Conservation (phyloP, 2,113 vertebrate genomes). For the Odontesthes bonariensis region DNA sequence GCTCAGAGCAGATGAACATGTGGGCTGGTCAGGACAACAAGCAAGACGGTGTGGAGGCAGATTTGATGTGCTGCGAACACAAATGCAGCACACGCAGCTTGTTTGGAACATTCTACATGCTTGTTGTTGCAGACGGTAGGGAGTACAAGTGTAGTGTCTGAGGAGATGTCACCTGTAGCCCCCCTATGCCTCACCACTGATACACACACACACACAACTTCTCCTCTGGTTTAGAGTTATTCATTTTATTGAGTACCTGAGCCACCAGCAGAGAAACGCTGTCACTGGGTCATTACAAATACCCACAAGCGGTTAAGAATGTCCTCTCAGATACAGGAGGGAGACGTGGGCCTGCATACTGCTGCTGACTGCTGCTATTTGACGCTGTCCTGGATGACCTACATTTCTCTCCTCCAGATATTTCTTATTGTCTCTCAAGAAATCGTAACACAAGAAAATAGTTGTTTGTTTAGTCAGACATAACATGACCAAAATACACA, state of each 20-base stretch:
- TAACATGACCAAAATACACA: constrained; percentile 5
- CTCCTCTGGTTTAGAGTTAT: constrained; percentile 63
- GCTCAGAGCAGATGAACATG: constrained; percentile 53
- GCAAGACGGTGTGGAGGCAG: constrained; percentile 41
- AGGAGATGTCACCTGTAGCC: constrained; percentile 64
- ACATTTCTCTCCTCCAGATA: constrained; percentile 50
- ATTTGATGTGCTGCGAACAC: constrained; percentile 47
- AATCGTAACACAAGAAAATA: constrained; percentile 33
- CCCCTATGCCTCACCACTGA: constrained; percentile 23
- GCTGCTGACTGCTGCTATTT: constrained; percentile 52
- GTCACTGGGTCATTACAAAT: constrained; percentile 74
- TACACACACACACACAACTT: constrained; percentile 23
- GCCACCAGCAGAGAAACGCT: constrained; percentile 62
- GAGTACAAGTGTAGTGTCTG: constrained; percentile 52
- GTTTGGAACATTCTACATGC: constrained; percentile 42
- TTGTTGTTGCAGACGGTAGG: constrained; percentile 61
- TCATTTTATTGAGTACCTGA: constrained; percentile 73
- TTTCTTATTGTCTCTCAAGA: constrained; percentile 43
- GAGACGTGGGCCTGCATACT: constrained; percentile 43
- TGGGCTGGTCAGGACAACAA: constrained; percentile 50
- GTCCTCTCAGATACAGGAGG: constrained; percentile 66
- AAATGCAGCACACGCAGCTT: constrained; percentile 37
- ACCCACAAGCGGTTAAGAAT: constrained; percentile 61
- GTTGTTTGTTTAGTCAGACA: constrained; percentile 5
- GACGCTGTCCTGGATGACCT: constrained; percentile 68